Conservation (phyloP, 2,797 vertebrate species). For the Eremophila alpestris region DNA sequence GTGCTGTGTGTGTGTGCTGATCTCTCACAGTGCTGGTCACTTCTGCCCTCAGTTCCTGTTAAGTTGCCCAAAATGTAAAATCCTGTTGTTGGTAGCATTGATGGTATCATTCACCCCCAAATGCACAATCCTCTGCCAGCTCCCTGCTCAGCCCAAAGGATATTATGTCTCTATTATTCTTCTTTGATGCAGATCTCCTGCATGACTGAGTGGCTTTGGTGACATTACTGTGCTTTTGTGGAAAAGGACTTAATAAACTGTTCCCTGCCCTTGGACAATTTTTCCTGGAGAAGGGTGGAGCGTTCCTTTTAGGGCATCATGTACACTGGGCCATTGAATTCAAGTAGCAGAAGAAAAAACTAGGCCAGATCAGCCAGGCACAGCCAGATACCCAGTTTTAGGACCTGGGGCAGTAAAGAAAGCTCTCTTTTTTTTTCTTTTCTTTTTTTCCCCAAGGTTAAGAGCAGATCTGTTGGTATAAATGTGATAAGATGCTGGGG, state of each 20-base stretch:
- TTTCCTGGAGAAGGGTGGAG: background rate
- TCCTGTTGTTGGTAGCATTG: background rate
- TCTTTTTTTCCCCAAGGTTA: background rate
- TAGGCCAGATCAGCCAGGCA: conserved; percentile 13
- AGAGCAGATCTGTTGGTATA: background rate
- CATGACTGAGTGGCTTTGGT: background rate
- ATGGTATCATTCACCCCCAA: background rate
- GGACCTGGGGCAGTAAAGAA: background rate
- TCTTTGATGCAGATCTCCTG: background rate
- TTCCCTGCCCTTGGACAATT: background rate
- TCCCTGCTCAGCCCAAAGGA: background rate
- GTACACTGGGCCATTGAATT: background rate
- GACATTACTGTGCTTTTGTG: background rate
- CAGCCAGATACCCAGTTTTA: background rate
- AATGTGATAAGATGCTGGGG: background rate
- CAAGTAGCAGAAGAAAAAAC: background rate
- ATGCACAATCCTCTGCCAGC: background rate
- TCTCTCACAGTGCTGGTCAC: background rate
- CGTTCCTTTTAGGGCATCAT: background rate
- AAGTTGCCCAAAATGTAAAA: background rate
- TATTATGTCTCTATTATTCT: background rate
- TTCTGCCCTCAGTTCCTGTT: background rate
- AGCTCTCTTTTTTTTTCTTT: background rate
- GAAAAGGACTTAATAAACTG: background rate
- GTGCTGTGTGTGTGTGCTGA: background rate